Base-by-base conservation (phyloP, 37 sponge, comb jelly and placozoan genomes). In the Sycon ciliatum region DNA sequence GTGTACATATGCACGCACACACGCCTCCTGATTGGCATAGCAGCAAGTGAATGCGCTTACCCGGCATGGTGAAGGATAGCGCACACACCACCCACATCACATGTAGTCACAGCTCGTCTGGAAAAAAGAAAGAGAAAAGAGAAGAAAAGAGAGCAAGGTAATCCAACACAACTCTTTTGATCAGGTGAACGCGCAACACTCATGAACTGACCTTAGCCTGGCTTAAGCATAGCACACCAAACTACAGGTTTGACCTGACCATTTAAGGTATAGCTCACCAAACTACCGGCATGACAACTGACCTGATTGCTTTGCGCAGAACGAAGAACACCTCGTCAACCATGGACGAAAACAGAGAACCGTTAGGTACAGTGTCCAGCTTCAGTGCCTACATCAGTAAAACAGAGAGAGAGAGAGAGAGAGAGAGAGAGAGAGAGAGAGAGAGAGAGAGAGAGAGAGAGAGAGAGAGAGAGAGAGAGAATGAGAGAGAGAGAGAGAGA, bases 301-400 rank as follows among this genome's bases (percentile, higher is more conserved):
- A 87, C 92, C 81, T 78, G 30, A 84, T 42, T 52, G 81, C 80
- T 55, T 91, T 91, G 39, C 84, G 84, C 16, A 91, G 65, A 31
- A 91, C 80, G 71, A 84, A 91, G 80, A 91, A 91, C 13, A 81
- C 81, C 53, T 91, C 92, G 69, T 91, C 92, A 33, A 83, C 78
- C 69, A 87, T 78, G 73, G 79, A 83, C 24, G 89, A 84, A 4
- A 82, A 78, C 27, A 78, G 49, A n/a, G n/a, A n/a, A n/a, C n/a
- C n/a, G n/a, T n/a, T n/a, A n/a, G n/a, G n/a, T n/a, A n/a, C n/a
- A n/a, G n/a, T n/a, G n/a, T n/a, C n/a, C n/a, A n/a, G n/a, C n/a
- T n/a, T n/a, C n/a, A 24, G 84, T 75, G 0, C 77, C 81, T 30
- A 82, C 87, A 79, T 57, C 32, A 52, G 16, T 30, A 1, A 53